Evolutionary conservation across 2,113 vertebrate species (phyloP).

Genomic region (Gasterosteus nipponicus): DNA sequence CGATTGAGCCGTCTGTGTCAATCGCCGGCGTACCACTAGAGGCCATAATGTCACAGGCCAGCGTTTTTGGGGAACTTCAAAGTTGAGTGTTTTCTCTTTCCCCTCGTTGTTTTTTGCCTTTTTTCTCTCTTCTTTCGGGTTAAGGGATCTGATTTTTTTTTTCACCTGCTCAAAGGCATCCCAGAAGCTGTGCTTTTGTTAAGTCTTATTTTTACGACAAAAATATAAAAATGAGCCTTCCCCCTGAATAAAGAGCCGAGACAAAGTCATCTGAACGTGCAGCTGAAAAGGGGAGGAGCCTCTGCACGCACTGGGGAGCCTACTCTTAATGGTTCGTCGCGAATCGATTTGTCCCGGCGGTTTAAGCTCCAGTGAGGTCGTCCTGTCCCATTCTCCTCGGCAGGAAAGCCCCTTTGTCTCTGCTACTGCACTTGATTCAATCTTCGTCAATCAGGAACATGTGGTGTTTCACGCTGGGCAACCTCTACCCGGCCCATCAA

Average conservation of each 20-base stretch:
- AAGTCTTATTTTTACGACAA: constrained; percentile 38
- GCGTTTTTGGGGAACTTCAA: constrained; percentile 58
- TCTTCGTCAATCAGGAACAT: constrained; percentile 74
- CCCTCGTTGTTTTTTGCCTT: too few species aligned
- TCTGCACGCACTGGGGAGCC: constrained; percentile 33
- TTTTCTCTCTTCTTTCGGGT: neutral
- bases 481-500: constrained; percentile 27
- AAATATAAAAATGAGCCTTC: constrained; percentile 48
- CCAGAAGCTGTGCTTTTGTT: constrained; percentile 36
- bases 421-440: constrained; percentile 70
- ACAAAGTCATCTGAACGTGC: too few species aligned
- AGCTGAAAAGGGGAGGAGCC: constrained; percentile 5
- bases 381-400: constrained; percentile 48
- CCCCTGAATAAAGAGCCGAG: constrained; percentile 15
- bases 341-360: constrained; percentile 72
- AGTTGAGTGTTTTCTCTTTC: constrained; percentile 29
- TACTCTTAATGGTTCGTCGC: constrained; percentile 62
- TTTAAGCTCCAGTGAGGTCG: constrained; percentile 53
- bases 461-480: constrained; percentile 36
- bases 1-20: constrained; percentile 87
- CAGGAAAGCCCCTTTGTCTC: constrained; percentile 46
- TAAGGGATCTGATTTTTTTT: constrained; percentile 48
- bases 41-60: constrained; percentile 84
- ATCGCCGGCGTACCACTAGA: constrained; percentile 84
- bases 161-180: constrained; percentile 27